Percentiles rank a stretch among this genome's conserved stretches.
Evolutionary conservation across 2,113 vertebrate species (phyloP).

Genomic region (Otocyon megalotis): DNA sequence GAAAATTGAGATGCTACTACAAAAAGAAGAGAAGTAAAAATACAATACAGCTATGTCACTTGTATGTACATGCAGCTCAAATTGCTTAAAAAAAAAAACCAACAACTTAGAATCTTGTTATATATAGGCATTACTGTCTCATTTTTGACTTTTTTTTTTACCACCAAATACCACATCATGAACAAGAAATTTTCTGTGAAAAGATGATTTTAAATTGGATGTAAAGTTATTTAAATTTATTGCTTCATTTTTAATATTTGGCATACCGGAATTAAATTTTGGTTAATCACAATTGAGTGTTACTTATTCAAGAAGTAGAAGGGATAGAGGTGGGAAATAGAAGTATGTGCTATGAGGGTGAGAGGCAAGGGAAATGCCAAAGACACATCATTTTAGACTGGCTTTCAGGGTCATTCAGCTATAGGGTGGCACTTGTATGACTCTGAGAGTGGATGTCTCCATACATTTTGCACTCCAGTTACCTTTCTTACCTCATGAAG

Average conservation of each 20-base stretch:
- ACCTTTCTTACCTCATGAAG: background rate
- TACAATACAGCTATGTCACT: background rate
- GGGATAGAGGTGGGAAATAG: background rate
- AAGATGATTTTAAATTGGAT: constrained; percentile 19
- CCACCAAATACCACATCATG: background rate
- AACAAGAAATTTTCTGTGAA: constrained; percentile 29
- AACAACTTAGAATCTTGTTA: background rate
- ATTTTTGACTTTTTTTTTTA: background rate
- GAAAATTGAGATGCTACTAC: background rate
- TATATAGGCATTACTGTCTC: background rate
- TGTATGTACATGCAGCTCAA: background rate
- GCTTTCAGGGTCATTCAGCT: background rate
- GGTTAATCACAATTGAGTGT: background rate
- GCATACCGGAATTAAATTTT: background rate
- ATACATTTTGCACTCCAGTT: background rate
- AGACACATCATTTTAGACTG: background rate
- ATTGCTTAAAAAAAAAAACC: background rate
- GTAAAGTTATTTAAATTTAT: constrained; percentile 38
- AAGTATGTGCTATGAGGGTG: background rate
- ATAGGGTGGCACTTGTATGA: background rate
- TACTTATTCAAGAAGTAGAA: background rate
- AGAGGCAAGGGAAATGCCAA: background rate
- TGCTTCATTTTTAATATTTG: constrained; percentile 50
- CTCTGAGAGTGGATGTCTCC: background rate
- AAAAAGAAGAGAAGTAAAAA: background rate